Percentiles rank a stretch among this genome's conserved stretches.
phyloP scores from a whole-genome alignment of 64 coral and sea anemone species.

The Platygyra sinensis region DNA sequence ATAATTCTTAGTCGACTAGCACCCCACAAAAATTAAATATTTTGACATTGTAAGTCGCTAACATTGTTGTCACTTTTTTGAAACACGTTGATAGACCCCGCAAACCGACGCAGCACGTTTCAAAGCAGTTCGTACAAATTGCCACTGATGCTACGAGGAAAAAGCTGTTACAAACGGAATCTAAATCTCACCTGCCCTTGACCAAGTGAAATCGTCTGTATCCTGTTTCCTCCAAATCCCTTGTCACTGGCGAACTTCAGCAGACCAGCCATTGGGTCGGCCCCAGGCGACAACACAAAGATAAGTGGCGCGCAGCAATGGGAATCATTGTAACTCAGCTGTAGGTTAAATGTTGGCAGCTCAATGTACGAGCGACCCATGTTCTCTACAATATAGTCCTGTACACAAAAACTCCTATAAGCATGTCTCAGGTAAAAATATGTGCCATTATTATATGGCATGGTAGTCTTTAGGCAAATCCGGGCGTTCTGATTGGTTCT shows the following conservation, averaged over 20 bases:
- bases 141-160: background rate
- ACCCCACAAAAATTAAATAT: too few relatives aligned
- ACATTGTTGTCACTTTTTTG: background rate
- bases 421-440: background rate
- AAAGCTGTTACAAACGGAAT: background rate
- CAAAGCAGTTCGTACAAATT: background rate
- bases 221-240: conserved; percentile 90
- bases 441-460: too few relatives aligned
- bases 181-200: conserved; percentile 83
- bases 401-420: background rate
- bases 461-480: too few relatives aligned
- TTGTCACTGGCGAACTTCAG: conserved; percentile 97
- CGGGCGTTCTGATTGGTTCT: too few relatives aligned
- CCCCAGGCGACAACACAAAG: conserved; percentile 94
- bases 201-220: conserved; percentile 96
- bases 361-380: conserved; percentile 99
- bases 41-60: too few relatives aligned
- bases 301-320: conserved; percentile 97
- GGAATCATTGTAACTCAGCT: conserved; percentile 96
- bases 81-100: background rate
- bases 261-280: conserved; percentile 96
- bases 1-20: too few relatives aligned
- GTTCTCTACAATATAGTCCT: conserved; percentile 99
- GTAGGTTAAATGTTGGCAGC: conserved; percentile 96
- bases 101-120: background rate